These are phyloP conservation scores for Sebastes cheni DNA, from an alignment of 2,797 vertebrate species.

Conservation along the genomic window DNA sequence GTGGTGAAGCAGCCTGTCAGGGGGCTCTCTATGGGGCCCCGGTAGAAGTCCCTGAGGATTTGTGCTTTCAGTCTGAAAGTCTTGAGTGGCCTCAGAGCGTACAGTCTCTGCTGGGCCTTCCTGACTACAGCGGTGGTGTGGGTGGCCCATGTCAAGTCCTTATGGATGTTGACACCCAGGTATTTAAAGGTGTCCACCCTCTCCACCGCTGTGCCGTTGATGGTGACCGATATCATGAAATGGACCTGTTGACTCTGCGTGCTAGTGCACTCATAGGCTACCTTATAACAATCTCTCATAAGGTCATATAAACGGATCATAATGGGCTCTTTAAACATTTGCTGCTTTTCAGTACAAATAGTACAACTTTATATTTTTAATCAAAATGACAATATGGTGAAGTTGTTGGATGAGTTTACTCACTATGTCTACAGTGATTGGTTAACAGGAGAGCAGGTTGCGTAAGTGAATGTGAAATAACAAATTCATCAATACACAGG, in stretches of 20 bases:
- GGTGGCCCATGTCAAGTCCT: no score
- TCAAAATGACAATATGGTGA: background rate
- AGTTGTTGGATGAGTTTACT: background rate
- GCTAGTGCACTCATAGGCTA: background rate
- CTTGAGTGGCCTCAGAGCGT: no score
- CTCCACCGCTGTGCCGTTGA: no score
- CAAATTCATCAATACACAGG: background rate
- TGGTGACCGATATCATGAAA: background rate
- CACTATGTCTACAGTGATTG: background rate
- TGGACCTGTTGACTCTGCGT: background rate
- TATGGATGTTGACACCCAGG: no score
- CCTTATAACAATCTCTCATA: background rate
- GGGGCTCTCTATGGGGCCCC: no score
- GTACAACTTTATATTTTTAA: background rate
- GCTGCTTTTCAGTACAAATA: background rate
- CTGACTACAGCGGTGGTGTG: no score
- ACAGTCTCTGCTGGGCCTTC: no score
- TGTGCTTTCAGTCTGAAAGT: no score
- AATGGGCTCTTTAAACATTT: background rate
- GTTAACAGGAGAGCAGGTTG: background rate
- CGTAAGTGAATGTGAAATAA: background rate
- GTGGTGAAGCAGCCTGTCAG: no score
- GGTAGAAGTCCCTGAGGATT: no score
- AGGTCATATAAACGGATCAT: background rate
- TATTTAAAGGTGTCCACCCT: no score